Evolutionary conservation across 2,113 vertebrate species (phyloP).

Genomic region (Sinosuthora webbiana): DNA sequence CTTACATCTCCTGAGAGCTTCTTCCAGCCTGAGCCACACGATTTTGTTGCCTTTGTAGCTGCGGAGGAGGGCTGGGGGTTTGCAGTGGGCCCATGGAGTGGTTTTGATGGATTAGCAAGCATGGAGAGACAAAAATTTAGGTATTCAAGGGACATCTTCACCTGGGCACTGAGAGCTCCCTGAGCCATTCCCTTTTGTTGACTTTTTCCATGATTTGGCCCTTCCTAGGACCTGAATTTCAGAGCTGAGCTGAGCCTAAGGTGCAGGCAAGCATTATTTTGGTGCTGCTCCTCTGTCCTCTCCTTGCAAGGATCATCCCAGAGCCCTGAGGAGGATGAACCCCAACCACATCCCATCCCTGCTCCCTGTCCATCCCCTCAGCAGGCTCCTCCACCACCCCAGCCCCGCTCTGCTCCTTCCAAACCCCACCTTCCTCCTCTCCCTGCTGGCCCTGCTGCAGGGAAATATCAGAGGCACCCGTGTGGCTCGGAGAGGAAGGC

Average conservation of each 20-base stretch:
- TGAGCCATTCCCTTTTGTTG: background rate
- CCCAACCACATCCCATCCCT: background rate
- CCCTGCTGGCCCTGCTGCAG: background rate
- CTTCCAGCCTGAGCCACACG: background rate
- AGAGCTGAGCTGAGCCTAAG: background rate
- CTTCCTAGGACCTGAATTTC: background rate
- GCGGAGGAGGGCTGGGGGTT: fast-evolving
- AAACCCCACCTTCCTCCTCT: background rate
- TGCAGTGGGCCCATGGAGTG: background rate
- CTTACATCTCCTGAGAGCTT: fast-evolving
- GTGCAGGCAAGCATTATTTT: fast-evolving
- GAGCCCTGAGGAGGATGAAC: background rate
- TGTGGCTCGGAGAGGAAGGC: background rate
- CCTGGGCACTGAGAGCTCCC: background rate
- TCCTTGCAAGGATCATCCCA: background rate
- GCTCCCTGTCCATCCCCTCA: background rate
- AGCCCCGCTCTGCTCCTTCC: fast-evolving
- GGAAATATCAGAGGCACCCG: constrained; percentile 45
- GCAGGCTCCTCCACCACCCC: background rate
- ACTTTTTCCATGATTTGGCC: fast-evolving
- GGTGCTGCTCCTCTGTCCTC: background rate
- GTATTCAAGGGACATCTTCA: background rate
- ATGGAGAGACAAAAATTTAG: fast-evolving
- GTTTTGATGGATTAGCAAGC: background rate
- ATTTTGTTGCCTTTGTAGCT: background rate